These are phyloP conservation scores for Hirundichthys speculiger DNA, from an alignment of 2,113 vertebrate genomes.

Conservation along the genomic window DNA sequence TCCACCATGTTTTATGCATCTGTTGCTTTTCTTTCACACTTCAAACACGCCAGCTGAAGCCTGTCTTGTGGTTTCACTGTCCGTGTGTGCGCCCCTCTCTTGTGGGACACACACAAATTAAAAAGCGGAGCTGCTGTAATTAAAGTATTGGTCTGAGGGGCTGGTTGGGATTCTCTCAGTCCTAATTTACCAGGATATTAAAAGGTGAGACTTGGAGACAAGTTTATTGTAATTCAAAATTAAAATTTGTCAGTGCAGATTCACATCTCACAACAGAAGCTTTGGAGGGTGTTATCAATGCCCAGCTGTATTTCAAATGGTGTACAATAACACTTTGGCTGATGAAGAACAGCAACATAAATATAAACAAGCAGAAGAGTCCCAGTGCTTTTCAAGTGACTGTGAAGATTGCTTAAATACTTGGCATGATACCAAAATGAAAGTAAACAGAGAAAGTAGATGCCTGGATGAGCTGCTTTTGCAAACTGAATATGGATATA, in stretches of 20 bases:
- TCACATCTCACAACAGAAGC: conserved; percentile 29
- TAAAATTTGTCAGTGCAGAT: conserved; percentile 46
- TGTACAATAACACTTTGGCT: neutral
- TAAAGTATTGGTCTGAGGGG: conserved; percentile 44
- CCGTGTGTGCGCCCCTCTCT: neutral
- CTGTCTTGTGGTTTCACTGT: conserved; percentile 3
- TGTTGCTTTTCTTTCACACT: neutral
- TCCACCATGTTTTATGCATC: conserved; percentile 21
- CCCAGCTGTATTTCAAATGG: neutral
- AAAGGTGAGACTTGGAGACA: conserved; percentile 53
- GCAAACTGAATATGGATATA: too few species aligned
- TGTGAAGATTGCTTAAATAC: too few species aligned
- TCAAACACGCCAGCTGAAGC: conserved; percentile 13
- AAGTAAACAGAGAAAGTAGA: too few species aligned
- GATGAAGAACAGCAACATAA: too few species aligned
- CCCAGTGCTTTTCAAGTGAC: too few species aligned
- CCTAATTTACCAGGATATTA: conserved; percentile 66
- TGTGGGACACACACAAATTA: conserved; percentile 4
- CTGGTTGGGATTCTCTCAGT: conserved; percentile 50
- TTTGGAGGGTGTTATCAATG: conserved; percentile 16
- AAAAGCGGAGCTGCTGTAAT: conserved; percentile 50
- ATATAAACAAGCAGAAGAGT: too few species aligned
- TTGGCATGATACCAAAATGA: too few species aligned
- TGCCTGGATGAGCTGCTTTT: too few species aligned
- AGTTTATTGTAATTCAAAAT: conserved; percentile 56